Evolutionary conservation across 2,113 vertebrate species (phyloP), one percentile per base, ranked within the genome.

Genomic region (Sinocyclocheilus grahami): DNA sequence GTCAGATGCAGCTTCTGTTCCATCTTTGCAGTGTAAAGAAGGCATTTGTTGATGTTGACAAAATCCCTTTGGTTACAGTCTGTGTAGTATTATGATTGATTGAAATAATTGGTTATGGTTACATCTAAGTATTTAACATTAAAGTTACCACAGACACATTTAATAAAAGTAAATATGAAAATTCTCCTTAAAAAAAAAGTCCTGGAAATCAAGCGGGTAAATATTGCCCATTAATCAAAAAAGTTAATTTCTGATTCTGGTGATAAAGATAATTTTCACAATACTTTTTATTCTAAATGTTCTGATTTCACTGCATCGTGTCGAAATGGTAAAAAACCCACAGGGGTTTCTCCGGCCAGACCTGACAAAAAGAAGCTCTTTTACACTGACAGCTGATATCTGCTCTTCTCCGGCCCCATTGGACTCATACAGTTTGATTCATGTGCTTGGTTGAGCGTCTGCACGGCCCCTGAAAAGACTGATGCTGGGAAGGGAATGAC

Each of bases 401-500:
- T 79, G 67, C 42, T 82, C 62, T 30, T 48, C 62, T 51, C 14
- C 16, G 63, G 69, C 58, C 58, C 30, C 22, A 48, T 18, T 42
- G 24, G 62, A 72, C 78, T 81, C 65, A 33, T 63, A 30, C n/a
- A 58, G 75, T 69, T n/a, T 72, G 74, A 88, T 74, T 82, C n/a
- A 85, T 72, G 74, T 76, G 84, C 76, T 86, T 53, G 18, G 27
- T 33, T 33, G 83, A 84, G 85, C 46, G 78, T 84, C 82, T 84
- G 27, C 69, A 42, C 63, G 16, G 78, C 30, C 72, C 46, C 37
- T 72, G 85, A 72, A 60, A 48, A 75, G 67, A 84, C 58, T 83
- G 62, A 88, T 63, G 85, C 77, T 60, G 71, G 79, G 80, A 76
- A 27, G 48, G 22, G 12, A 62, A 60, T 88, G 89, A 90, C 71